These are phyloP conservation scores for Microtus montanus DNA, from an alignment of 2,113 vertebrate genomes.

Conservation along the genomic window DNA sequence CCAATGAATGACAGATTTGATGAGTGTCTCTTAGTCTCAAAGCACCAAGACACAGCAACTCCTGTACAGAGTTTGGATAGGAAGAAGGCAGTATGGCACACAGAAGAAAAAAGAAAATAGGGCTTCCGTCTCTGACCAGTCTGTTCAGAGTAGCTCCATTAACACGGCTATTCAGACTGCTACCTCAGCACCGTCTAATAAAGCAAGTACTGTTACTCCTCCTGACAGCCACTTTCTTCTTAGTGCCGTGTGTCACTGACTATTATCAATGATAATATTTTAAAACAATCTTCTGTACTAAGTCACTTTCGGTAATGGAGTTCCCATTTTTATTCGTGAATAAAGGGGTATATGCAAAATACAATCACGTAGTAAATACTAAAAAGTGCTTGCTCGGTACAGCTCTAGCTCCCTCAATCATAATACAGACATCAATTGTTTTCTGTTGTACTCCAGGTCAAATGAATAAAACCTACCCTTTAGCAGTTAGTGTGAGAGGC, in stretches of 20 bases:
- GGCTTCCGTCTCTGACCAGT: not conserved
- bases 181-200: not conserved
- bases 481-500: too few relatives aligned
- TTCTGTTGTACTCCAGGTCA: not conserved
- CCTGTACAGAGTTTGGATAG: not conserved
- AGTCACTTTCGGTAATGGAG: not conserved
- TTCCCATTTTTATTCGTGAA: not conserved
- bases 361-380: not conserved
- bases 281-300: not conserved
- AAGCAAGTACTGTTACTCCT: not conserved
- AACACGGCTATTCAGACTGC: not conserved
- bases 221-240: not conserved
- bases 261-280: slow-evolving; percentile 2
- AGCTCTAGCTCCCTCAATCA: not conserved
- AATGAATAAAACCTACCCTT: too few relatives aligned
- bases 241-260: not conserved
- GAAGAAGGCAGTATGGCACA: not conserved
- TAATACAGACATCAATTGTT: not conserved
- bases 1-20: not conserved
- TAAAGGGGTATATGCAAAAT: not conserved
- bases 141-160: not conserved
- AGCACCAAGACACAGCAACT: not conserved
- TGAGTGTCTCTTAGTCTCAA: not conserved
- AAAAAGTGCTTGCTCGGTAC: not conserved
- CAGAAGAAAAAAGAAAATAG: not conserved